phyloP scores from a whole-genome alignment of 1,140 invertebrate genomes.

The Solen grandis region DNA sequence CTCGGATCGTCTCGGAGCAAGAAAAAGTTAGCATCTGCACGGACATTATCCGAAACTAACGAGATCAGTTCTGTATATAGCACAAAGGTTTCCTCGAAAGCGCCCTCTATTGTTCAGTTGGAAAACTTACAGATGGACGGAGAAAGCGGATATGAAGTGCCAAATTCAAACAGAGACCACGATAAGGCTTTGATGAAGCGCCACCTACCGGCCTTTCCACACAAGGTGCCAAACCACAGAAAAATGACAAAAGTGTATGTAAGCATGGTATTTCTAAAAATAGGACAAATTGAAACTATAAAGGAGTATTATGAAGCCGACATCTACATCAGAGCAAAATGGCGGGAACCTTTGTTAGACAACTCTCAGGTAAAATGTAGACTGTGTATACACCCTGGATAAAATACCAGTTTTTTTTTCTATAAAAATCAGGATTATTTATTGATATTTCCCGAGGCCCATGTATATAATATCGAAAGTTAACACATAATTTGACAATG shows the following conservation, averaged over 20 bases:
- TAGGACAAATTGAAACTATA: constrained; percentile 78
- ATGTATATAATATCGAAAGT: too few species aligned
- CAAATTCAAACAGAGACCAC: not conserved
- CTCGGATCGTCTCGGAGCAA: too few species aligned
- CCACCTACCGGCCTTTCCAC: constrained; percentile 3
- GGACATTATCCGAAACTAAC: not conserved
- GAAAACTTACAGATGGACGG: constrained; percentile 22
- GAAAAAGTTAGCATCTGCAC: too few species aligned
- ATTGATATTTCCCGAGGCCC: too few species aligned
- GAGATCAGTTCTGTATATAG: constrained; percentile 13
- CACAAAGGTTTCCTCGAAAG: not conserved
- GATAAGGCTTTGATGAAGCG: not conserved
- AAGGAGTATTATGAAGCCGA: constrained; percentile 77
- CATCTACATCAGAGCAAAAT: constrained; percentile 75
- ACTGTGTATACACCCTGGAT: too few species aligned
- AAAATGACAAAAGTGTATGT: constrained; percentile 63
- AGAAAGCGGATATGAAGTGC: not conserved
- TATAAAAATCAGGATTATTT: too few species aligned
- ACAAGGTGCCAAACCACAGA: constrained; percentile 34
- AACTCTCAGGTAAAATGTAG: constrained; percentile 57
- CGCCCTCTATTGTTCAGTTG: constrained; percentile 32
- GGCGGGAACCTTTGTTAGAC: constrained; percentile 70
- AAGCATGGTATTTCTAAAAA: constrained; percentile 75
- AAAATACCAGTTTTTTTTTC: too few species aligned
- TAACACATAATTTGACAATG: too few species aligned